Evolutionary conservation across 2,888 invertebrate genomes (phyloP).

Genomic region (Trypoxylon attenuatum): DNA sequence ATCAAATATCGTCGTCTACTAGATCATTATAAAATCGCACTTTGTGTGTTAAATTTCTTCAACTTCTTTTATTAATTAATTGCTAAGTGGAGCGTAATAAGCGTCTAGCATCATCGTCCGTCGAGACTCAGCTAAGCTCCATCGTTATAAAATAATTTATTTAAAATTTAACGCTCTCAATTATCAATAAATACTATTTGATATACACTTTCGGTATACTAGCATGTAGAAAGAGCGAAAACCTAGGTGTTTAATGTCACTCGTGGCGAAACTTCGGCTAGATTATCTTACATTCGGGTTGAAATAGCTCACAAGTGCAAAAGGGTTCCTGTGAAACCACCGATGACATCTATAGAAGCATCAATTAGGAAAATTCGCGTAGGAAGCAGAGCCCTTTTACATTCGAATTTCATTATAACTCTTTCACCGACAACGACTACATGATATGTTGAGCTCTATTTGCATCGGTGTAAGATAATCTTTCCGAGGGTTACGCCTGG

Average conservation of each 20-base stretch:
- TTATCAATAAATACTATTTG: conserved; percentile 64
- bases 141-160: conserved; percentile 54
- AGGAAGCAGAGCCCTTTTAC: conserved; percentile 12
- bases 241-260: conserved; percentile 36
- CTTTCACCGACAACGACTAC: conserved; percentile 13
- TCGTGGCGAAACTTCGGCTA: conserved; percentile 24
- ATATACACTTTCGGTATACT: conserved; percentile 55
- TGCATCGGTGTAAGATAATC: conserved; percentile 53
- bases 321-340: conserved; percentile 8
- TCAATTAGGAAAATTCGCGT: conserved; percentile 10
- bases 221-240: conserved; percentile 53
- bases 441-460: conserved; percentile 42
- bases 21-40: conserved; percentile 64
- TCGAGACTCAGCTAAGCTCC: conserved; percentile 64
- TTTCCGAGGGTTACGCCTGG: conserved; percentile 27
- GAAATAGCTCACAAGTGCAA: conserved; percentile 23
- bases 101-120: conserved; percentile 70
- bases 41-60: conserved; percentile 63
- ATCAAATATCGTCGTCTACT: too few relatives aligned
- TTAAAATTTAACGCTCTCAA: conserved; percentile 54
- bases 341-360: conserved; percentile 23
- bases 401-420: conserved; percentile 18
- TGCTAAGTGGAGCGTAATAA: conserved; percentile 65
- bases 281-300: conserved; percentile 55
- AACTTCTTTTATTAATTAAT: conserved; percentile 56